Evolutionary conservation across 1,140 invertebrate species (phyloP), one percentile per base, ranked within the genome.

Genomic region (Euschistus heros): DNA sequence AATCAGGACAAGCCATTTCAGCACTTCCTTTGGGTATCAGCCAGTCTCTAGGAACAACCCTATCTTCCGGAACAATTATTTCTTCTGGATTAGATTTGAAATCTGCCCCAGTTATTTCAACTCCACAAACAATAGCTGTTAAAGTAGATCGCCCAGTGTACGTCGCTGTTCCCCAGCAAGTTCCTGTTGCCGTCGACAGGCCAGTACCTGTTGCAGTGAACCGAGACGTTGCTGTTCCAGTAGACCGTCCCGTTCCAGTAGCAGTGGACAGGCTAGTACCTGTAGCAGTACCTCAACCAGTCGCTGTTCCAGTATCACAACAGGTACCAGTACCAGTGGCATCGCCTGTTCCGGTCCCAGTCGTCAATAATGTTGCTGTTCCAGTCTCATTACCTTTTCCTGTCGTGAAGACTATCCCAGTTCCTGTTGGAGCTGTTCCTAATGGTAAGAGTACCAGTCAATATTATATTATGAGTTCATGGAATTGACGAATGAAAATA

Each of bases 131-230:
- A 18, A 52, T 71, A 13, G 68, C 57, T 13, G 57, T 47, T 44
- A 63, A 63, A 0, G 71, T 71, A 44, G 68, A 71, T 24, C 67
- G 68, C 47, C 67, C 67, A 1, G 67, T 71, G 13, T 66, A 64
- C 8, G 63, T 66, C 10, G 65, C 68, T 10, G 66, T 69, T 42
- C 65, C 68, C n/a, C 69, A 70, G 33, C 68, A 67, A 54, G 67
- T 69, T 3, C 54, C 63, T 7, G 67, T 68, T 30, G 54, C 67
- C 20, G 59, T n/a, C n/a, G n/a, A n/a, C n/a, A n/a, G n/a, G n/a
- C n/a, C n/a, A n/a, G n/a, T n/a, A n/a, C n/a, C n/a, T 66, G n/a
- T 10, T 59, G n/a, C n/a, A n/a, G n/a, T n/a, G n/a, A n/a, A n/a
- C 18, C 62, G 42, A 37, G 57, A 57, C 2, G 65, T 66, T 14